Base-by-base conservation (phyloP, 2,888 invertebrate genomes). In the Galeruca laticollis region DNA sequence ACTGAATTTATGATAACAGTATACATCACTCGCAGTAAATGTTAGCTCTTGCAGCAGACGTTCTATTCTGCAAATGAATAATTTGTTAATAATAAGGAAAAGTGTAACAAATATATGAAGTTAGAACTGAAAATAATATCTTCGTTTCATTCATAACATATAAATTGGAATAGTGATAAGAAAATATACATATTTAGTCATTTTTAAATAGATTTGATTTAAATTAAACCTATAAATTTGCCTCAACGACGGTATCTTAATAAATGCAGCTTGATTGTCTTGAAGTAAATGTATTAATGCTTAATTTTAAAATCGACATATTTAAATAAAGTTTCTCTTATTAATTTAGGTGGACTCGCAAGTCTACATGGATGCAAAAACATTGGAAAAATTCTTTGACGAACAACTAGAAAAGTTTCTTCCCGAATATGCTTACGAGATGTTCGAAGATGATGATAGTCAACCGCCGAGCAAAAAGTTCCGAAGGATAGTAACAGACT, bases 351-450 rank as follows among this genome's bases (percentile, higher is more conserved):
- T 90, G 80, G 93, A 94, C 76, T 91, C 93, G 15, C 90, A 90
- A 82, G 90, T 94, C 52, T 93, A 91, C 86, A 90, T 89, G 79
- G 93, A 94, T 86, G 95, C 94, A 52, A 91, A 92, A 84, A 90
- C 91, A 73, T 88, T 96, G 79, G 95, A 96, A 84, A 93, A 93
- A 85, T 94, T 95, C 87, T 94, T 95, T 84, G 94, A 94, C 81
- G 91, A 93, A 80, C 91, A 94, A 82, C 87, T 95, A 75, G 83
- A 89, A 62, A 94, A 95, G 85, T 94, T 94, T 92, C 87, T 95
- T 78, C 95, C 95, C 2, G 91, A 91, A 82, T 92, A 90, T 85
- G 91, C 90, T 26, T 89, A 89, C 81, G 90, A 88, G 73, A 85
- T 85, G 43, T 86, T 87, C 60, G 72, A 75, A 6, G 87, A 86